Evolutionary conservation across 2,888 invertebrate species (phyloP).

Genomic region (Rhimphoctona megacephalus): DNA sequence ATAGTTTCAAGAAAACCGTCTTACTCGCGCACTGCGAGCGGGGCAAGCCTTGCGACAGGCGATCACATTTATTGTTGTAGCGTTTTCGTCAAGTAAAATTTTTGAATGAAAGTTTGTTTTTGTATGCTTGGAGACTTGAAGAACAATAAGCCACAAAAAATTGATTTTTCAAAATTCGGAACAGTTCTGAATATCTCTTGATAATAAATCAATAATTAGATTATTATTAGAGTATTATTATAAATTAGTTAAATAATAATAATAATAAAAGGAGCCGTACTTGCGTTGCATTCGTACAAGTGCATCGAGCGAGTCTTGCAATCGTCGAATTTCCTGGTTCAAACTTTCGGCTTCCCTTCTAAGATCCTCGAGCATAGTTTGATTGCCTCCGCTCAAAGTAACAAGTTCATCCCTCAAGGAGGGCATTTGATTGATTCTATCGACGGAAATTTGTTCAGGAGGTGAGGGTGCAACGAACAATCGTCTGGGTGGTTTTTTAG

Average conservation of each 20-base stretch:
- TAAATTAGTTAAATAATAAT: slow-evolving; percentile 32
- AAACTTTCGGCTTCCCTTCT: slow-evolving; percentile 89
- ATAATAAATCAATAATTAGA: not conserved
- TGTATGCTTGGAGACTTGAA: not conserved
- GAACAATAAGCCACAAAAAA: not conserved
- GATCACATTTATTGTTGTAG: no score
- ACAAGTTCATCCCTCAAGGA: slow-evolving; percentile 94
- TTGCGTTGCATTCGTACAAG: slow-evolving; percentile 92
- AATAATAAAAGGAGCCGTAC: slow-evolving; percentile 80
- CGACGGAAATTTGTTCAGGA: slow-evolving; percentile 84
- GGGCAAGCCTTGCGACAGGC: no score
- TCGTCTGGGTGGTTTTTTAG: slow-evolving; percentile 84
- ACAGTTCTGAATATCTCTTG: no score
- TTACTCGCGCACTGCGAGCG: no score
- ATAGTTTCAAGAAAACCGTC: no score
- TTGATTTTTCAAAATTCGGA: slow-evolving; percentile 6
- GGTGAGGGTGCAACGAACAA: slow-evolving; percentile 90
- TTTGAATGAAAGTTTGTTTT: no score
- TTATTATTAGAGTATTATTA: no score
- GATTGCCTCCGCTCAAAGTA: slow-evolving; percentile 89
- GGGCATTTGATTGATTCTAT: slow-evolving; percentile 86
- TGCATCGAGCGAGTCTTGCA: slow-evolving; percentile 93
- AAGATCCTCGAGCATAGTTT: slow-evolving; percentile 92
- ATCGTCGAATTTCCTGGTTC: slow-evolving; percentile 91
- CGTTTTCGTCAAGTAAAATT: no score